A percentile compares a stretch with the other conserved stretches of the same genome.
Evolutionary conservation across 2,797 vertebrate species (phyloP).

Genomic region (Petrocephalus sullivani): DNA sequence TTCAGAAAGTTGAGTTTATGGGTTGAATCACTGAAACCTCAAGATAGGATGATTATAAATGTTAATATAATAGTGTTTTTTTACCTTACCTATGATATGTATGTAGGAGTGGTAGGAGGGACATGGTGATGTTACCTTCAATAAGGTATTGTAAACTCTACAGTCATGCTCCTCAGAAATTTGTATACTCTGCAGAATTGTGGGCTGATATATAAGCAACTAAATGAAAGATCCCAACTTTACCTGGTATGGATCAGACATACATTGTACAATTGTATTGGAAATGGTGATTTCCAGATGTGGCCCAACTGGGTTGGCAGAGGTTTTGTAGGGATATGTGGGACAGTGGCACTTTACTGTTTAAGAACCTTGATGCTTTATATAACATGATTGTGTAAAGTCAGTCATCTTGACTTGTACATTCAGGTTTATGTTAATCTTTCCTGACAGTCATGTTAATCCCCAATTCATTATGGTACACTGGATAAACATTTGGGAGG

Average conservation of each 20-base stretch:
- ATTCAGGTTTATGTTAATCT: neutral
- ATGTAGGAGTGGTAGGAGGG: neutral
- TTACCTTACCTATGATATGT: neutral
- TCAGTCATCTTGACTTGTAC: neutral
- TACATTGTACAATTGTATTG: neutral
- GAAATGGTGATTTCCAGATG: slow-evolving; percentile 1
- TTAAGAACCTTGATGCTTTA: neutral
- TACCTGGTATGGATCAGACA: neutral
- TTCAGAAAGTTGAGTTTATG: neutral
- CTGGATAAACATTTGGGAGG: neutral
- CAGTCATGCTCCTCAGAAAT: neutral
- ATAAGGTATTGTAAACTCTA: neutral
- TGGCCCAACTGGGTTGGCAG: neutral
- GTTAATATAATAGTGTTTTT: neutral
- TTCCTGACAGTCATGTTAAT: neutral
- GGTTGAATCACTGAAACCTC: neutral
- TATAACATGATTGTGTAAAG: neutral
- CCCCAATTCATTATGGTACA: neutral
- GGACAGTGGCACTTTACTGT: neutral
- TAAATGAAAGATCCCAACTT: neutral
- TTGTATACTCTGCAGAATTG: neutral
- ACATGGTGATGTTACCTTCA: neutral
- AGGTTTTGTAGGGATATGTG: neutral
- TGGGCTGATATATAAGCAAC: neutral
- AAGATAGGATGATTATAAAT: neutral